A percentile compares a stretch with the other conserved stretches of the same genome.
Evolutionary conservation across 2,888 invertebrate genomes (phyloP).

Genomic region (Leptopilina drosophilae): DNA sequence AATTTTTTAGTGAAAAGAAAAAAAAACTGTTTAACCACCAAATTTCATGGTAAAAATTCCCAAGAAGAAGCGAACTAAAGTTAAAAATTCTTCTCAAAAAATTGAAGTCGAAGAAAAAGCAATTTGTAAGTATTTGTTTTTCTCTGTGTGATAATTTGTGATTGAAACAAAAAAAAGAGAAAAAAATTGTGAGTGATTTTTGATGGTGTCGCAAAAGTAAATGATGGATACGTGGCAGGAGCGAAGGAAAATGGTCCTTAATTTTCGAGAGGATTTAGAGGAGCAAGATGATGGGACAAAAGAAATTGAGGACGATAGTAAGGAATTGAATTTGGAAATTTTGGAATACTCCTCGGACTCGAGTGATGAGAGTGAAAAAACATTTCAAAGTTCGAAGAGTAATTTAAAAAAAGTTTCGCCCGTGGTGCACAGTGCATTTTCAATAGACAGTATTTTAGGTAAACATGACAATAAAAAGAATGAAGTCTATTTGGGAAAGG

Average conservation of each 20-base stretch:
- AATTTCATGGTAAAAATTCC: too few species aligned
- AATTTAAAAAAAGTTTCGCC: conserved; percentile 54
- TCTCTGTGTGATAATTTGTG: too few species aligned
- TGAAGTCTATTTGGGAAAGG: conserved; percentile 30
- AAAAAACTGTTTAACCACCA: too few species aligned
- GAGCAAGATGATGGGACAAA: conserved; percentile 42
- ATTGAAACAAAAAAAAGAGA: too few species aligned
- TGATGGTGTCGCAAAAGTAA: neutral
- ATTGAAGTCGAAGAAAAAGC: neutral
- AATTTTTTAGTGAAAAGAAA: too few species aligned
- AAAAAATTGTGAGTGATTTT: neutral
- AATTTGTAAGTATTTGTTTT: neutral
- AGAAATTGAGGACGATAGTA: conserved; percentile 47
- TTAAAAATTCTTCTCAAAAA: too few species aligned
- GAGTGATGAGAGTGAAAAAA: conserved; percentile 60
- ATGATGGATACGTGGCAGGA: conserved; percentile 28
- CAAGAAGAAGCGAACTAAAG: too few species aligned
- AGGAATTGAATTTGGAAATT: conserved; percentile 45
- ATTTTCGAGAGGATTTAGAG: conserved; percentile 41
- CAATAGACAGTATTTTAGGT: conserved; percentile 71
- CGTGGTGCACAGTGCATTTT: conserved; percentile 67
- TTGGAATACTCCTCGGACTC: conserved; percentile 65
- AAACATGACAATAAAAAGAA: conserved; percentile 57
- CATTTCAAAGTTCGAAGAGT: conserved; percentile 32
- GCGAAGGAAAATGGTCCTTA: conserved; percentile 18